Conservation (phyloP, 2,797 vertebrate genomes). For the Catharus ustulatus region DNA sequence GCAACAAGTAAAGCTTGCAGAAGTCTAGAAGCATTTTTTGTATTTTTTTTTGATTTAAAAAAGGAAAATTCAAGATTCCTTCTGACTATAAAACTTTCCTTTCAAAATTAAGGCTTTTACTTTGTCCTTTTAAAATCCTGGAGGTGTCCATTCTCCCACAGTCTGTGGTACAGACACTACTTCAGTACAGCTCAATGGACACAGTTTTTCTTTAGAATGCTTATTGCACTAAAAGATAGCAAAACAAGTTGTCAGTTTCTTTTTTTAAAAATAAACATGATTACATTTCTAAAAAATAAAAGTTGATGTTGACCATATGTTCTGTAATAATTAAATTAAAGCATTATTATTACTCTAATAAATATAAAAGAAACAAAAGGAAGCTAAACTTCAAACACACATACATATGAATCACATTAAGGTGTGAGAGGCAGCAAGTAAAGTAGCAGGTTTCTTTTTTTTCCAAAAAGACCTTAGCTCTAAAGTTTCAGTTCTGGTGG, state of each 20-base stretch:
- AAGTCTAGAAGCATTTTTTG: slow-evolving; percentile 45
- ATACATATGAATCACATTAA: slow-evolving; percentile 79
- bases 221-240: slow-evolving; percentile 96
- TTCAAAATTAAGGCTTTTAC: slow-evolving; percentile 82
- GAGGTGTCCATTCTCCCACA: slow-evolving; percentile 69
- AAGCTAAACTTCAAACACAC: slow-evolving; percentile 79
- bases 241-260: slow-evolving; percentile 80
- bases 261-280: slow-evolving; percentile 71
- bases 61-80: slow-evolving; percentile 65
- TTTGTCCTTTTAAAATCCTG: slow-evolving; percentile 73
- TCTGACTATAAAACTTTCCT: slow-evolving; percentile 77
- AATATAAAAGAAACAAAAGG: slow-evolving; percentile 80
- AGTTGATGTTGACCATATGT: slow-evolving; percentile 74
- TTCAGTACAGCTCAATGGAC: slow-evolving; percentile 72
- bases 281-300: slow-evolving; percentile 78
- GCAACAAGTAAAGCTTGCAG: slow-evolving; percentile 59
- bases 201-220: slow-evolving; percentile 74
- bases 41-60: slow-evolving; percentile 63
- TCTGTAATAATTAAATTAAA: slow-evolving; percentile 83
- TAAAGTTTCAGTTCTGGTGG: slow-evolving; percentile 67
- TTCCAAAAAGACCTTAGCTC: slow-evolving; percentile 70
- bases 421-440: slow-evolving; percentile 80
- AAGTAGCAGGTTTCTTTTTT: slow-evolving; percentile 64
- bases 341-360: slow-evolving; percentile 82
- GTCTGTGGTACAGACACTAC: slow-evolving; percentile 62